Evolutionary conservation across 92 coral and sea anemone genomes (phyloP).

Genomic region (Parazoanthus darwini): DNA sequence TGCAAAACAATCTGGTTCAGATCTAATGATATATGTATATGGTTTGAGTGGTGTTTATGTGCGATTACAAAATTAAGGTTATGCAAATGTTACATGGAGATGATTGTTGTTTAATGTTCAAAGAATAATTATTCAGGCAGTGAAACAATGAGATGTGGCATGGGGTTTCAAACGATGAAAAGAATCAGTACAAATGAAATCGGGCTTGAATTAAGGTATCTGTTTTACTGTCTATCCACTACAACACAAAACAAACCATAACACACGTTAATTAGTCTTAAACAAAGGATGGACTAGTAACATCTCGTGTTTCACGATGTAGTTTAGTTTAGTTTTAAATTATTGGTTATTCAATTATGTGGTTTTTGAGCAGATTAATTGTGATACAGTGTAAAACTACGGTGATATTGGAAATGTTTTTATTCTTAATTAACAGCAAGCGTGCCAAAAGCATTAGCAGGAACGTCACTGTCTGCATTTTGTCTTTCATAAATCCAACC

Average conservation of each 20-base stretch:
- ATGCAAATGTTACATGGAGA: constrained; percentile 1
- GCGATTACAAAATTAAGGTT: not conserved
- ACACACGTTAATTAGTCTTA: not conserved
- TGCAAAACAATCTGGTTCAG: not conserved
- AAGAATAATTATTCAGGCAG: not conserved
- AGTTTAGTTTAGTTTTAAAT: not conserved
- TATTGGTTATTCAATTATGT: too few species aligned
- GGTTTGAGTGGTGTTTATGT: not conserved
- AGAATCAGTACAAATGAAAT: not conserved
- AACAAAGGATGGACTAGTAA: not conserved
- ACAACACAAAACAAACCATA: not conserved
- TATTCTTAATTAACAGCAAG: not conserved
- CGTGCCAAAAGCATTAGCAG: not conserved
- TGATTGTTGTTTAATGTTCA: not conserved
- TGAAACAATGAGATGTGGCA: not conserved
- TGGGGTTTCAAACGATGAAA: not conserved
- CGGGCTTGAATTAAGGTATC: not conserved
- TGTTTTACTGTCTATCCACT: not conserved
- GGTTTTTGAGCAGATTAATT: not conserved
- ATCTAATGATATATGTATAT: not conserved
- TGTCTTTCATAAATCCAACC: not conserved
- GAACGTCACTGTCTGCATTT: too few species aligned
- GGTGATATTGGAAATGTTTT: not conserved
- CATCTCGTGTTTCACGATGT: too few species aligned
- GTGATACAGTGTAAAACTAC: not conserved